Evolutionary conservation across 2,797 vertebrate species (phyloP), one percentile per base, ranked within the genome.

Genomic region (Pitangus sulphuratus): DNA sequence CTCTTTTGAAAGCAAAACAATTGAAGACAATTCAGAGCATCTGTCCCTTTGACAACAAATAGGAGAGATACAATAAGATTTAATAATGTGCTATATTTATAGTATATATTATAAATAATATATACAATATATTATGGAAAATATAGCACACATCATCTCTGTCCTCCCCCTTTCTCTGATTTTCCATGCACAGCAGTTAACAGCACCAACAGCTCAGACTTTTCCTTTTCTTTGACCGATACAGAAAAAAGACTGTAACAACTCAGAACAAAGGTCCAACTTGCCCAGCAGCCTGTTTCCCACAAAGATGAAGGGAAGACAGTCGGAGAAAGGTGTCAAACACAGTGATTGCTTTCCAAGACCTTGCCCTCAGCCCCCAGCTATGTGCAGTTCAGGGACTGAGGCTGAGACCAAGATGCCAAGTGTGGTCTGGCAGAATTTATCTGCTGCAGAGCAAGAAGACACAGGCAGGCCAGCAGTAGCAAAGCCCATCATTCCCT

Each of bases 291-390:
- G 20, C 24, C 31, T 3, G 2, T 26, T 54, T 89, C 77, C 48
- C 54, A 54, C 44, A 76, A 18, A 44, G 54, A 16, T 1, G 2
- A 60, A 65, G 37, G 20, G 54, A 54, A 17, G 24, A 44, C 8
- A 11, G 21, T 16, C 1, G 9, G 31, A 51, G 15, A 56, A n/a
- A 42, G 61, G 57, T 3, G 2, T 19, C 15, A 45, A 33, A 60
- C 1, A 20, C 9, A n/a, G 81, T 0, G 5, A 20, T 22, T 42
- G 35, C 42, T 57, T 58, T 65, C 58, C 0, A 0, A 66, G 62
- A 62, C 47, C 44, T 39, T 61, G 30, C 20, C 50, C 37, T 51
- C 66, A 56, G 45, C 62, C 51, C 66, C 39, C 19, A 42, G 8
- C 18, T 11, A 17, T 0, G 9, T 8, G 25, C 28, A 14, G 22